These are phyloP conservation scores for Platerodrilus igneus DNA, from an alignment of 2,888 invertebrate genomes.

Conservation along the genomic window DNA sequence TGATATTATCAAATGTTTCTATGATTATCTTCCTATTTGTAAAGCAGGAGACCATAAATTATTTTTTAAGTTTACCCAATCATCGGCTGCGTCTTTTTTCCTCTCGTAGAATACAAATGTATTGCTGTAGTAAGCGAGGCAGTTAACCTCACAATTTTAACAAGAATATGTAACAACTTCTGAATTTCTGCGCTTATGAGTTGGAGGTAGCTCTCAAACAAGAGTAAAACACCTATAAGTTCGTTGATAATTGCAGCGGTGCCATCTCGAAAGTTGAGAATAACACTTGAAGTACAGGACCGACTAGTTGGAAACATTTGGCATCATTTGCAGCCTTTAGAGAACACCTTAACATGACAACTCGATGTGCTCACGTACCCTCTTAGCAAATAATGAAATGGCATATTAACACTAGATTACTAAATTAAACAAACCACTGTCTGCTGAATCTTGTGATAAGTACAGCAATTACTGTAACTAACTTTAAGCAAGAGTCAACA, in stretches of 20 bases:
- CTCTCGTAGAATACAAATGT: no score
- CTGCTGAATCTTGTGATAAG: conserved; percentile 38
- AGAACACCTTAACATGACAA: conserved; percentile 32
- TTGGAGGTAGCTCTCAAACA: no score
- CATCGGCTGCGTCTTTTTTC: no score
- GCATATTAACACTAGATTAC: conserved; percentile 39
- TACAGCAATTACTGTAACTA: conserved; percentile 36
- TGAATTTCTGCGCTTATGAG: no score
- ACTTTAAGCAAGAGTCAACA: no score
- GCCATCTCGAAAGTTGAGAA: conserved; percentile 29
- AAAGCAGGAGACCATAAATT: no score
- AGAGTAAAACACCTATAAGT: conserved; percentile 12
- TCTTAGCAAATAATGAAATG: conserved; percentile 38
- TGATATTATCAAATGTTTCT: no score
- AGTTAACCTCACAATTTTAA: no score
- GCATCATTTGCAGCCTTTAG: conserved; percentile 25
- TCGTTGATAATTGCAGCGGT: conserved; percentile 31
- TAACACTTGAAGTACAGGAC: conserved; percentile 24
- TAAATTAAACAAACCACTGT: conserved; percentile 44
- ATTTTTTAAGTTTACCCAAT: no score
- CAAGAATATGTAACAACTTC: no score
- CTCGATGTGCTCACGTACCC: conserved; percentile 34
- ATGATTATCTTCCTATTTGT: no score
- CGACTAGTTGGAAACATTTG: conserved; percentile 27
- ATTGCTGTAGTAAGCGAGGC: no score